phyloP scores from a whole-genome alignment of 2,797 vertebrate genomes.

The Petrocephalus sullivani region DNA sequence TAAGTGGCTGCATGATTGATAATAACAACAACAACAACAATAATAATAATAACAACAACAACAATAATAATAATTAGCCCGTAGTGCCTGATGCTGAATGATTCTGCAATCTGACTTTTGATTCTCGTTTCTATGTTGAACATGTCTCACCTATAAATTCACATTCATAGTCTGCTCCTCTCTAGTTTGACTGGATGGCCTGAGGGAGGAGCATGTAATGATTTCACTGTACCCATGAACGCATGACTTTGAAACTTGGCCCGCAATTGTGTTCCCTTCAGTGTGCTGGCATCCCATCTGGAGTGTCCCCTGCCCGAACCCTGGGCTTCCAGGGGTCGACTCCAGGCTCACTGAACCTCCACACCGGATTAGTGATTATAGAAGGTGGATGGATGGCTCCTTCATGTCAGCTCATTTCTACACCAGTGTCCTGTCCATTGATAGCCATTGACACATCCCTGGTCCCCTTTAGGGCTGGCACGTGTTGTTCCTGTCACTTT shows the following conservation, averaged over 20 bases:
- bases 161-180: not conserved
- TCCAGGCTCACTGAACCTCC: not conserved
- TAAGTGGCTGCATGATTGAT: not conserved
- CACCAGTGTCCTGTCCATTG: not conserved
- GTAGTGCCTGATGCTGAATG: not conserved
- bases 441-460: not conserved
- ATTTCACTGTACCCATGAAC: not conserved
- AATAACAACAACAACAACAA: not conserved
- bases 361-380: not conserved
- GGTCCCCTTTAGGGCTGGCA: not conserved
- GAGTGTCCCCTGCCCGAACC: not conserved
- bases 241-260: not conserved
- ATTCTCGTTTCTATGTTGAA: not conserved
- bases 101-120: not conserved
- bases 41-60: not conserved
- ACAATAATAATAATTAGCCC: not conserved
- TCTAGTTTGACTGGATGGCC: not conserved
- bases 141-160: not conserved
- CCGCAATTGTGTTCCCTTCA: not conserved
- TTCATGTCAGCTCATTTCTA: not conserved
- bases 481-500: not conserved
- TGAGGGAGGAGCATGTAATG: not conserved
- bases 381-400: not conserved
- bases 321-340: not conserved
- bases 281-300: not conserved